Conservation (phyloP, 1,140 invertebrate species). For the Neocloeon triangulifer region DNA sequence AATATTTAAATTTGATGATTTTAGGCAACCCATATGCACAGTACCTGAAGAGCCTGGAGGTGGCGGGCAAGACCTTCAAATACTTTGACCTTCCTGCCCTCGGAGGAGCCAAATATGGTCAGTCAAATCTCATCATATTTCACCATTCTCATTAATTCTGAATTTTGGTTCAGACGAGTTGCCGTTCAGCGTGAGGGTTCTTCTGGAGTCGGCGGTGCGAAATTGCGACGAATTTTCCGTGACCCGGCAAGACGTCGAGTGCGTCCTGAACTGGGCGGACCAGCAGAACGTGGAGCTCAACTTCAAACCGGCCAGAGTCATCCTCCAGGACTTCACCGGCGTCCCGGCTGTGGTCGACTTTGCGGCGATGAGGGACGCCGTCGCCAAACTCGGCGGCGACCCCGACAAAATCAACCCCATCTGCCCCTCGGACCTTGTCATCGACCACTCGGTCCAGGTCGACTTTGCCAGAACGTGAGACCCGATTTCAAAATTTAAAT, state of each 20-base stretch:
- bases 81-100: slow-evolving; percentile 51
- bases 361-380: slow-evolving; percentile 94
- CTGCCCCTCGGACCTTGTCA: slow-evolving; percentile 91
- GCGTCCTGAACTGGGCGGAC: slow-evolving; percentile 75
- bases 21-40: slow-evolving; percentile 55
- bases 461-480: slow-evolving; percentile 78
- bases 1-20: no score
- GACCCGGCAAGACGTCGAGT: slow-evolving; percentile 63
- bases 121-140: slow-evolving; percentile 14
- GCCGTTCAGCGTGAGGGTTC: slow-evolving; percentile 82
- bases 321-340: slow-evolving; percentile 86
- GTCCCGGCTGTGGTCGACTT: slow-evolving; percentile 97
- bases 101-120: slow-evolving; percentile 58
- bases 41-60: slow-evolving; percentile 36
- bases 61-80: slow-evolving; percentile 38
- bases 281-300: slow-evolving; percentile 79
- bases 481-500: no score
- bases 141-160: slow-evolving; percentile 1
- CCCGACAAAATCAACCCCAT: slow-evolving; percentile 90
- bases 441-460: slow-evolving; percentile 96
- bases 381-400: slow-evolving; percentile 63
- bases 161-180: slow-evolving; percentile 32
- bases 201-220: slow-evolving; percentile 84
- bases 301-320: slow-evolving; percentile 87
- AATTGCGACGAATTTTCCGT: slow-evolving; percentile 94